These are phyloP conservation scores for Aphodius sticticus DNA, from an alignment of 2,888 invertebrate species.

Conservation along the genomic window DNA sequence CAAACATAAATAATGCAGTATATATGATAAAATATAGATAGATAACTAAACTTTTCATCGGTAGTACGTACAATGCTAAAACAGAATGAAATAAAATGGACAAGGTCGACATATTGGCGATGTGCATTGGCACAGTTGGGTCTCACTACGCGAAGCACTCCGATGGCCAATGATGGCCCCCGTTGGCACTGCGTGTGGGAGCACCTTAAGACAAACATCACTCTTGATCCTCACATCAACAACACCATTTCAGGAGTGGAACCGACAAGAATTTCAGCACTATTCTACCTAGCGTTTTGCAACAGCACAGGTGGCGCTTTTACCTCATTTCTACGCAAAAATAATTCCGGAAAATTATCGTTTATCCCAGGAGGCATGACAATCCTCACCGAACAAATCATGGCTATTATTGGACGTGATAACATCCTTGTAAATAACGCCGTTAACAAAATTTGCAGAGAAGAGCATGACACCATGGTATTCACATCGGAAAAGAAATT, in stretches of 20 bases:
- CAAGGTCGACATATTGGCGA: too few relatives aligned
- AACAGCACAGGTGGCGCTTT: conserved; percentile 45
- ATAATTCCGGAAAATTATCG: conserved; percentile 38
- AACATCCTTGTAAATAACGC: conserved; percentile 38
- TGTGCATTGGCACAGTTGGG: too few relatives aligned
- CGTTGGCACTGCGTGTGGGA: too few relatives aligned
- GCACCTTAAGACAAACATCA: neutral
- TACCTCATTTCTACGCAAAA: conserved; percentile 38
- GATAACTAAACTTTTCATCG: too few relatives aligned
- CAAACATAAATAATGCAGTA: too few relatives aligned
- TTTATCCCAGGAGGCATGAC: conserved; percentile 5
- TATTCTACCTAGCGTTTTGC: conserved; percentile 50
- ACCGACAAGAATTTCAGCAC: conserved; percentile 45
- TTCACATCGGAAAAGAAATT: conserved; percentile 41
- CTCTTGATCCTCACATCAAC: too few relatives aligned
- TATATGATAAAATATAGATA: too few relatives aligned
- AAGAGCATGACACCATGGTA: conserved; percentile 38
- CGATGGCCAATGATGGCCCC: too few relatives aligned
- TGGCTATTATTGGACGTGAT: conserved; percentile 38
- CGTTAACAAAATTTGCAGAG: conserved; percentile 41
- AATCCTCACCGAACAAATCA: conserved; percentile 43
- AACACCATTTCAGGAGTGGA: conserved; percentile 45
- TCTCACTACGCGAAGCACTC: too few relatives aligned
- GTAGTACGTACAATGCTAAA: too few relatives aligned
- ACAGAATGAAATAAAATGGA: too few relatives aligned